Evolutionary conservation across 2,888 invertebrate species (phyloP), one percentile per base, ranked within the genome.

Genomic region (Lissocephala sabroskyi): DNA sequence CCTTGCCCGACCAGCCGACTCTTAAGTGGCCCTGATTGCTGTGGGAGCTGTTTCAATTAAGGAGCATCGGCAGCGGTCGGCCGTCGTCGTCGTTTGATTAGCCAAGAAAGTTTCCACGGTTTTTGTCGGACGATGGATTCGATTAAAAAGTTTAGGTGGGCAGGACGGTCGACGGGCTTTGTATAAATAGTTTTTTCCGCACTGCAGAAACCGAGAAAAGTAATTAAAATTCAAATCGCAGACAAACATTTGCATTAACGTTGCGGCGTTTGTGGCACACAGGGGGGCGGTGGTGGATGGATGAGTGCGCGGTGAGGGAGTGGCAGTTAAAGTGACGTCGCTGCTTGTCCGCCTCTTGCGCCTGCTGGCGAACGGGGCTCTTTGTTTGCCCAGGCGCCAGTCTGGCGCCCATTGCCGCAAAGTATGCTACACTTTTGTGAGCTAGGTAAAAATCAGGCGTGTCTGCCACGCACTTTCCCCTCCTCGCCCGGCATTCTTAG

Each of bases 31-130:
- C 41, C 11, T n/a, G 13, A 77, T 78, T 81, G 81, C 77, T 71
- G 56, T 66, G 74, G 81, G 81, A 81, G 67, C 75, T 67, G 77
- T 80, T 80, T 81, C 80, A 80, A 81, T 81, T 80, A 80, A 77
- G 79, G 67, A 71, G 65, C 79, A 79, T 81, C 26, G 33, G 49
- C 46, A 28, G 19, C 39, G 28, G 23, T 19, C 16, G 29, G 52
- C 54, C 37, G 43, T 39, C 43, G 19, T 49, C n/a, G 57, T 65
- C 65, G 63, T 35, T 65, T 64, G 71, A 77, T 76, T 73, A 62
- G 68, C 55, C 49, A 42, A 55, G 41, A 73, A 73, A 78, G 78
- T 76, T 73, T 75, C 76, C 67, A 60, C 62, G 77, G 58, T 73
- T 68, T 66, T 48, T 49, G 7, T 7, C 7, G 3, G 23, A 23